Percentiles rank a stretch among this genome's conserved stretches.
Evolutionary conservation across 2,888 invertebrate genomes (phyloP).

Genomic region (Ligdia adustata): DNA sequence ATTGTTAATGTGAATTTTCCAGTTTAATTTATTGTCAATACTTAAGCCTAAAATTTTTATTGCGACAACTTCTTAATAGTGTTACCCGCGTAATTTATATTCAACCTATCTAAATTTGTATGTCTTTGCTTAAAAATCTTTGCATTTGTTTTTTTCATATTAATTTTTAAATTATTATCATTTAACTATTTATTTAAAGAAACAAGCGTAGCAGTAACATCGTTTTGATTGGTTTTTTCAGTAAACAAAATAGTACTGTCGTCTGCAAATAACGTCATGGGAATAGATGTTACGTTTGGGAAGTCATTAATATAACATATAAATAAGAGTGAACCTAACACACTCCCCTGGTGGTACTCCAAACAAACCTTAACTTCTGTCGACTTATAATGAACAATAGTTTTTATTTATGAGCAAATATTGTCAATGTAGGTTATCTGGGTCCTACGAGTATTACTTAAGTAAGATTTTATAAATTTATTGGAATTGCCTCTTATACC

Average conservation of each 20-base stretch:
- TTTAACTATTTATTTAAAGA: background rate
- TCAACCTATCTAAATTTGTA: background rate
- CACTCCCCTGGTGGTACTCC: background rate
- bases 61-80: too few relatives aligned
- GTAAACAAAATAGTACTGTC: background rate
- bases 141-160: background rate
- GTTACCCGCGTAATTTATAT: too few relatives aligned
- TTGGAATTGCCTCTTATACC: background rate
- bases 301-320: background rate
- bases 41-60: too few relatives aligned
- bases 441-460: background rate
- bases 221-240: background rate
- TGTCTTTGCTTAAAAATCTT: background rate
- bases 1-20: background rate
- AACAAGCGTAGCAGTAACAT: background rate
- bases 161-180: too few relatives aligned
- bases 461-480: background rate
- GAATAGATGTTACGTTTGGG: background rate
- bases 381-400: background rate
- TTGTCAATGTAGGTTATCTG: background rate
- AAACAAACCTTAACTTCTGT: background rate
- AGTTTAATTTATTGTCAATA: too few relatives aligned
- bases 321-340: background rate
- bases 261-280: background rate
- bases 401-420: background rate